These are phyloP conservation scores for Cynopterus sphinx DNA, from an alignment of 2,797 vertebrate species.

Conservation along the genomic window DNA sequence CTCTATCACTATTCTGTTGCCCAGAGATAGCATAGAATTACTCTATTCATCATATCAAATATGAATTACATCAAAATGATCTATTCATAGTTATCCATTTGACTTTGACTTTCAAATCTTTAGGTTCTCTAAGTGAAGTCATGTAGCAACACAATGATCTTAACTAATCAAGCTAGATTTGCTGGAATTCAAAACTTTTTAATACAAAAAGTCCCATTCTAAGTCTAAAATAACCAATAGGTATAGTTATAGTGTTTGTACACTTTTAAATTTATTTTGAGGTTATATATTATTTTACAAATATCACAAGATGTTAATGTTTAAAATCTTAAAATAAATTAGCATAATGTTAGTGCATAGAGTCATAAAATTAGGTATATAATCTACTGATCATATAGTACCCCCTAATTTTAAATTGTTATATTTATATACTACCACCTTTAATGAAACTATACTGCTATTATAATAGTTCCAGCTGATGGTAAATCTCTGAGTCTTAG, in stretches of 20 bases:
- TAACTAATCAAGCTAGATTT: not conserved
- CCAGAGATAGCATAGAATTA: not conserved
- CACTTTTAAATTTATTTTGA: not conserved
- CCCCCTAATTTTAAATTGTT: not conserved
- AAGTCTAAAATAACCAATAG: not conserved
- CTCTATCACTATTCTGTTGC: not conserved
- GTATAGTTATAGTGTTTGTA: not conserved
- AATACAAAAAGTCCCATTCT: not conserved
- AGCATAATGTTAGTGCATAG: not conserved
- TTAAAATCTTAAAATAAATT: not conserved
- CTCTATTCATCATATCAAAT: not conserved
- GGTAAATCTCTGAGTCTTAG: not conserved
- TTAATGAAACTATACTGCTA: slow-evolving; percentile 88
- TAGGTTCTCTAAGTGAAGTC: not conserved
- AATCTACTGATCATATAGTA: not conserved
- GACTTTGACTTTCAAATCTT: not conserved
- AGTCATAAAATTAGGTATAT: not conserved
- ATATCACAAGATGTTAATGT: not conserved
- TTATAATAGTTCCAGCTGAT: slow-evolving; percentile 4
- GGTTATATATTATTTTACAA: not conserved
- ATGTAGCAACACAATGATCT: not conserved
- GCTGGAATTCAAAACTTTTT: not conserved
- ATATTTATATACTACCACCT: slow-evolving; percentile 70
- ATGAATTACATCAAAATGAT: not conserved
- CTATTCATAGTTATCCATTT: not conserved